Base-by-base conservation (phyloP, 2,888 invertebrate genomes). In the Celastrina argiolus region DNA sequence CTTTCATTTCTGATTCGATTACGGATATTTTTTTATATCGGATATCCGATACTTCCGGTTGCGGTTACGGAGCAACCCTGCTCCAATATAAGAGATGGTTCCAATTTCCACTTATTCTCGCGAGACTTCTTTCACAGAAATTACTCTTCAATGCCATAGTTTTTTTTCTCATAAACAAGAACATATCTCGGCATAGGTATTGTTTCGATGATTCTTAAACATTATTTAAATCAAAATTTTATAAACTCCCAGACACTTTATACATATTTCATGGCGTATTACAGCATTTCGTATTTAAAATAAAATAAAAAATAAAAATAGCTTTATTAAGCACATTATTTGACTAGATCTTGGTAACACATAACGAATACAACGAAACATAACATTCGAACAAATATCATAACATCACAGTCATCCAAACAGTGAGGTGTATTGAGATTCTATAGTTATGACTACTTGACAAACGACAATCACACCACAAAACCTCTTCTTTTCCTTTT, bases 321-420 rank as follows among this genome's bases (percentile, higher is more conserved):
- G n/a, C n/a, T n/a, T n/a, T n/a, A n/a, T n/a, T n/a, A n/a, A n/a
- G n/a, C 45, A 41, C 41, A 51, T 28, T 78, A 78, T 76, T 78
- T 59, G 45, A 58, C 45, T 64, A n/a, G 63, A 63, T n/a, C 4
- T 16, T 51, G 26, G n/a, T 42, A 59, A 58, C 69, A 72, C 66
- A 66, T 61, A 58, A 71, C 66, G 67, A 71, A 68, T 65, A 63
- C 42, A 69, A 71, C 66, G 71, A 71, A 72, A 74, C 68, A 69
- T 73, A 78, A 78, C 75, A 81, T 74, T 74, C 84, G 82, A 75
- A 79, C 75, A 82, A 78, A 83, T 80, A 83, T 65, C 68, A 58
- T 65, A 85, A 83, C 83, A 88, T 89, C 88, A 89, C 89, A 89
- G 88, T 87, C 82, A 83, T 77, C 87, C 88, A 88, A 41, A 76